Evolutionary conservation across 2,888 invertebrate species (phyloP).

Genomic region (Mechanitis messenoides): DNA sequence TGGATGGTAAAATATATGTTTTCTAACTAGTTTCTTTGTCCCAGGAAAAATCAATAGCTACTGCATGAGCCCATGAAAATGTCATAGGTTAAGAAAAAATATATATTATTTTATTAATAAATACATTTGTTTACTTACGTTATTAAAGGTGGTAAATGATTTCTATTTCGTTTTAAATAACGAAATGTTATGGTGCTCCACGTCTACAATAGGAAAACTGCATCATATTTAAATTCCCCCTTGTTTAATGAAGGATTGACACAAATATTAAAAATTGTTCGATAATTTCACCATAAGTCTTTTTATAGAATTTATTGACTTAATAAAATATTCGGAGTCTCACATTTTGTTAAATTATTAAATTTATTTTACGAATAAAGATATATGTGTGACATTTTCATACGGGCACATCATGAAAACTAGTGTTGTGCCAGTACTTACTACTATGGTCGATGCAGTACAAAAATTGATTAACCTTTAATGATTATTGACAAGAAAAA

Average conservation of each 20-base stretch:
- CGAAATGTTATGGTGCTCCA: background rate
- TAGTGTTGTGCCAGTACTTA: background rate
- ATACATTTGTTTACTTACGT: background rate
- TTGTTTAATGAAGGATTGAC: background rate
- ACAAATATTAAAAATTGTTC: background rate
- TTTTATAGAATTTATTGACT: background rate
- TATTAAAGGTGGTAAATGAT: background rate
- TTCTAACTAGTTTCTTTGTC: too few species aligned
- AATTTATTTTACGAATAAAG: background rate
- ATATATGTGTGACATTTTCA: background rate
- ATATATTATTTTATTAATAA: background rate
- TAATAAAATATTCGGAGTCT: background rate
- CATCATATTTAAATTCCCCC: background rate
- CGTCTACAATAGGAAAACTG: slow-evolving; percentile 3
- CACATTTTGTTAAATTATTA: slow-evolving; percentile 1
- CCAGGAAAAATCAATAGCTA: too few species aligned
- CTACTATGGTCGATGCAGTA: too few species aligned
- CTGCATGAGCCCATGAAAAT: background rate
- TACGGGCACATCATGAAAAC: background rate
- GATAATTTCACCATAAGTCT: background rate
- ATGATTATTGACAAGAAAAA: too few species aligned
- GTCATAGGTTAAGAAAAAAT: background rate
- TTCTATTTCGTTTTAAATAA: background rate
- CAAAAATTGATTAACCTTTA: too few species aligned
- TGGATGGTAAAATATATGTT: too few species aligned